Evolutionary conservation across 2,888 invertebrate species (phyloP), one percentile per base, ranked within the genome.

Genomic region (Protodeltote pygarga): DNA sequence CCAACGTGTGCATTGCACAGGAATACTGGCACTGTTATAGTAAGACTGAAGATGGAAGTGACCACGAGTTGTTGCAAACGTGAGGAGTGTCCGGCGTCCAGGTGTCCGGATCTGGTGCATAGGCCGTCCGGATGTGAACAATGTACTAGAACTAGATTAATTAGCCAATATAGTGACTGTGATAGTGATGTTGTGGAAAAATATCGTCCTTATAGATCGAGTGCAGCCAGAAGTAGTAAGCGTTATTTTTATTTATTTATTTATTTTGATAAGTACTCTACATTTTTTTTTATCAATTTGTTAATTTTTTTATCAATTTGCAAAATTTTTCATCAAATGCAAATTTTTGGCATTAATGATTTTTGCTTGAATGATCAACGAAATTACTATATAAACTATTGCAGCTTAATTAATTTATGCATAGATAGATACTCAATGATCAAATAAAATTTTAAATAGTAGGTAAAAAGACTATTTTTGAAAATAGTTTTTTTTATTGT

Each of bases 111-210:
- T 51, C 61, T 67, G 63, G 63, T 77, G 47, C 78, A 77, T 55
- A 79, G 79, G 54, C 73, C 76, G 11, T 68, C 82, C 62, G 75
- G 72, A 73, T 91, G 90, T 89, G 87, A 87, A 81, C 78, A 77
- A 76, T 91, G 90, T 72, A 73, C 67, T 75, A 87, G 89, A 76
- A 90, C 85, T 81, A 89, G 87, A 83, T 77, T 81, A 71, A 79
- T 75, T 85, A 87, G 81, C 78, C 73, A 81, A 84, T 83, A 78
- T 70, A 88, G 90, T 92, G 91, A 87, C 79, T 88, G 91, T 92
- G 91, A 88, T 88, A 90, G 85, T 89, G 87, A 75, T 78, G 62
- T 76, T 75, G 78, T 84, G 83, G 81, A 80, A 66, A 84, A 79
- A 79, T 76, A 71, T 79, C 81, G 85, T 69, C 81, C 82, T 2